phyloP scores from a whole-genome alignment of 2,797 vertebrate species.

The Hylomyscus alleni region DNA sequence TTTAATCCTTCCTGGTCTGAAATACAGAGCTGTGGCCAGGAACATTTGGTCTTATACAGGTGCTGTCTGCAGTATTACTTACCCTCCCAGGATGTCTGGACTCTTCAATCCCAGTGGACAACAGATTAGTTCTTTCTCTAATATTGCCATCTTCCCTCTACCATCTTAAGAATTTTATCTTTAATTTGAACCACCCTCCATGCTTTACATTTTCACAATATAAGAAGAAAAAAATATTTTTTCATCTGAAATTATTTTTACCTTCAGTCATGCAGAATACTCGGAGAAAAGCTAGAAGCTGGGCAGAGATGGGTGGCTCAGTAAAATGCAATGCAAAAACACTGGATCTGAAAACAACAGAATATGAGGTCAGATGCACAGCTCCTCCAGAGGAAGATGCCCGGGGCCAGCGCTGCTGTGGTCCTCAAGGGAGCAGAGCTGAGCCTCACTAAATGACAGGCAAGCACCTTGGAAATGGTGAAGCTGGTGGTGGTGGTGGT shows the following conservation, averaged over 20 bases:
- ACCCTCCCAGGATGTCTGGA: not conserved
- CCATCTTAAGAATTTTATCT: slow-evolving; percentile 7
- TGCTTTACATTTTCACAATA: slow-evolving; percentile 18
- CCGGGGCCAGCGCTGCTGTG: not conserved
- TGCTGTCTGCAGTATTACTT: not conserved
- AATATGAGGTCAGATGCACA: slow-evolving; percentile 24
- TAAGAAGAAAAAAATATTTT: not conserved
- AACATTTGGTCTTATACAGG: not conserved
- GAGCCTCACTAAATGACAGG: not conserved
- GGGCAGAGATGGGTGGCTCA: slow-evolving; percentile 97
- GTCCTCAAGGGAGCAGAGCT: not conserved
- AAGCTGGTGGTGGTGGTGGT: not conserved
- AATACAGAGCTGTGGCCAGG: not conserved
- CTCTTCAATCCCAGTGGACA: not conserved
- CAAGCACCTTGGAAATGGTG: not conserved
- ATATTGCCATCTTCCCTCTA: not conserved
- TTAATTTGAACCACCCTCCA: slow-evolving; percentile 37
- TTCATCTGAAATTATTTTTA: slow-evolving; percentile 87
- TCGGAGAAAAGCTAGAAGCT: slow-evolving; percentile 97
- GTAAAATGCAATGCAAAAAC: slow-evolving; percentile 96
- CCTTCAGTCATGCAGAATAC: slow-evolving; percentile 99
- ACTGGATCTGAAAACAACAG: slow-evolving; percentile 92
- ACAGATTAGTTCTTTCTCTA: not conserved
- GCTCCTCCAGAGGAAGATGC: not conserved
- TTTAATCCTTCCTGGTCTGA: not conserved